A percentile compares a stretch with the other conserved stretches of the same genome.
These are phyloP conservation scores for Wiebesia pumilae DNA, from an alignment of 1,140 invertebrate species.

Conservation along the genomic window DNA sequence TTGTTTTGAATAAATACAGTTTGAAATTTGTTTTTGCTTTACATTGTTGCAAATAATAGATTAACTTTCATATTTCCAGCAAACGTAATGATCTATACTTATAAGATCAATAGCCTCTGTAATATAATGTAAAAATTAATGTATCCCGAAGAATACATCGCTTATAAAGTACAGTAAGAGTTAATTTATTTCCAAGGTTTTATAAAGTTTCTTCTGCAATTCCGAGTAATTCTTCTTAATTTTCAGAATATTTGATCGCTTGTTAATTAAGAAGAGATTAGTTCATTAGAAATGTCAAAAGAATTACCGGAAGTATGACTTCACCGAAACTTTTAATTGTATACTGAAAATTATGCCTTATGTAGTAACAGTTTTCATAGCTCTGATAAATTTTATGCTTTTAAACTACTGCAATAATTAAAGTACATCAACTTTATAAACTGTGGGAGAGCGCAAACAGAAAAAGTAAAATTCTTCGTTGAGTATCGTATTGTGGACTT, in stretches of 20 bases:
- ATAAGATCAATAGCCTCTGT: neutral
- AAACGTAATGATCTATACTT: too few species aligned
- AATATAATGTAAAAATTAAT: neutral
- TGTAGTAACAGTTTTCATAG: neutral
- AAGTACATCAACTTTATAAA: neutral
- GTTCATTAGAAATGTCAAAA: neutral
- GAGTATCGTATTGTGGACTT: too few species aligned
- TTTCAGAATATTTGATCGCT: neutral
- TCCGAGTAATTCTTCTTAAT: neutral
- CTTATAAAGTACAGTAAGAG: neutral
- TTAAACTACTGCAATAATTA: neutral
- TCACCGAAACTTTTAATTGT: neutral
- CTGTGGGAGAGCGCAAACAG: too few species aligned
- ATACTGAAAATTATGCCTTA: neutral
- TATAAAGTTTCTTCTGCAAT: neutral
- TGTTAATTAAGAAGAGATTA: neutral
- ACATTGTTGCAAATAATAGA: too few species aligned
- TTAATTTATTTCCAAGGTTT: neutral
- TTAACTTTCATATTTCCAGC: too few species aligned
- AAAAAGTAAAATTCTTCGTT: too few species aligned
- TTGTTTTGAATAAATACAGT: too few species aligned
- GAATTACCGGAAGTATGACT: neutral
- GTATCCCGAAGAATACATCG: neutral
- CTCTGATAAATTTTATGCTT: neutral
- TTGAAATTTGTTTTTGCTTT: too few species aligned